phyloP scores from a whole-genome alignment of 2,888 invertebrate species.

The Ormyrus nitidulus region DNA sequence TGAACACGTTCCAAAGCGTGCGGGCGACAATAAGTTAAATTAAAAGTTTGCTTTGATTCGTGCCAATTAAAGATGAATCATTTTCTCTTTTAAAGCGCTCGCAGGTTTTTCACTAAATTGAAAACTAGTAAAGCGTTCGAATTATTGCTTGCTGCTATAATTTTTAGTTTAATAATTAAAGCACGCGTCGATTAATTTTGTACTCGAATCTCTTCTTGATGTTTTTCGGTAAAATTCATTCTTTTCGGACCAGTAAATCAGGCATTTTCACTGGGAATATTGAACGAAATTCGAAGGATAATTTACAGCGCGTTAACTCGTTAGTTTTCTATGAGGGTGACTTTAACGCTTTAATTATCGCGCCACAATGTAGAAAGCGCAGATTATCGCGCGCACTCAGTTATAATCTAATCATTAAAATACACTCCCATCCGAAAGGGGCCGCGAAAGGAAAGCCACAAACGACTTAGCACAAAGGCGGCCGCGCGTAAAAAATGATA shows the following conservation, averaged over 20 bases:
- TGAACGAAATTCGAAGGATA: conserved; percentile 34
- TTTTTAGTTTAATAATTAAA: too few relatives aligned
- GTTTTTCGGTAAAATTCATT: not conserved
- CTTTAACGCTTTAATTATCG: conserved; percentile 49
- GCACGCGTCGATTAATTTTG: too few relatives aligned
- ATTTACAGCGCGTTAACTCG: conserved; percentile 38
- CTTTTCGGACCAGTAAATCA: conserved; percentile 33
- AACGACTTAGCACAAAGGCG: not conserved
- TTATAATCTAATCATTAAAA: conserved; percentile 38
- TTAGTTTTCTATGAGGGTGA: conserved; percentile 17
- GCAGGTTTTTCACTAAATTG: too few relatives aligned
- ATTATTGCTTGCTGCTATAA: too few relatives aligned
- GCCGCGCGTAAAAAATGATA: not conserved
- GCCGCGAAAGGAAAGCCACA: not conserved
- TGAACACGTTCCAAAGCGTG: too few relatives aligned
- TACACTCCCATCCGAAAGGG: not conserved
- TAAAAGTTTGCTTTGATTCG: too few relatives aligned
- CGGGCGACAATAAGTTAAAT: too few relatives aligned
- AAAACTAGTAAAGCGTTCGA: too few relatives aligned
- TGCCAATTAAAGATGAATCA: too few relatives aligned
- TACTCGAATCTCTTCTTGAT: too few relatives aligned
- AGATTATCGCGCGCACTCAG: conserved; percentile 17
- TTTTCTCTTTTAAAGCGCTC: too few relatives aligned
- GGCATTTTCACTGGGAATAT: conserved; percentile 13
- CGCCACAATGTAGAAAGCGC: conserved; percentile 2